Conservation (phyloP, 2,797 vertebrate genomes). For the Jordanella pulchra region DNA sequence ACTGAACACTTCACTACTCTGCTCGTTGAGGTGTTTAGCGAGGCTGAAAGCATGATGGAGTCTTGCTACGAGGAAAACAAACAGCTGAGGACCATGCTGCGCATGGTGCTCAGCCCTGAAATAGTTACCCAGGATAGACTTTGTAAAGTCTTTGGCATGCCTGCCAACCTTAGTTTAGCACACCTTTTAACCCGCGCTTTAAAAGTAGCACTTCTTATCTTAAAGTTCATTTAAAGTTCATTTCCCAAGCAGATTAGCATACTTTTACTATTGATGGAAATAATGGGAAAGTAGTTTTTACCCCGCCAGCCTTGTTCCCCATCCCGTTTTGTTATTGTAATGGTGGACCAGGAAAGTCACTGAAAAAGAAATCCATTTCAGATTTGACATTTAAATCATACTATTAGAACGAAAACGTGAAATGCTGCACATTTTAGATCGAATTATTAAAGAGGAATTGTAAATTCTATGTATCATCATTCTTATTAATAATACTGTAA, state of each 20-base stretch:
- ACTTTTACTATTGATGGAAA: not conserved
- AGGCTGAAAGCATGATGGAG: constrained; percentile 46
- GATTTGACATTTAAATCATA: too few species aligned
- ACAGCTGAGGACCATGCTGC: constrained; percentile 31
- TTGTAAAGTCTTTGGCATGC: not conserved
- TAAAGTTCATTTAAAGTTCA: too few species aligned
- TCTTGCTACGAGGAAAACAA: constrained; percentile 54
- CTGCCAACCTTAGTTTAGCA: not conserved
- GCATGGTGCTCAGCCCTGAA: constrained; percentile 45
- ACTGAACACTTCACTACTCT: constrained; percentile 48
- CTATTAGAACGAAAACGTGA: too few species aligned
- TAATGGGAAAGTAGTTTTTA: not conserved
- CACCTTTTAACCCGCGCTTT: not conserved
- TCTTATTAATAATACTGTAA: too few species aligned
- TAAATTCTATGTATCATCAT: too few species aligned
- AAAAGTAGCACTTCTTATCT: not conserved
- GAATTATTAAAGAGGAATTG: too few species aligned
- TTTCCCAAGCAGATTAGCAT: not conserved
- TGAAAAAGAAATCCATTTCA: too few species aligned
- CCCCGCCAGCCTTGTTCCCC: not conserved
- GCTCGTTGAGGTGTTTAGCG: constrained; percentile 50
- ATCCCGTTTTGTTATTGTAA: not conserved
- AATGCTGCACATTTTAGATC: too few species aligned
- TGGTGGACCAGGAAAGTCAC: not conserved
- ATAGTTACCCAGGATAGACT: constrained; percentile 44